phyloP scores from a whole-genome alignment of 2,888 invertebrate genomes.

The Zygogramma bicolorata region DNA sequence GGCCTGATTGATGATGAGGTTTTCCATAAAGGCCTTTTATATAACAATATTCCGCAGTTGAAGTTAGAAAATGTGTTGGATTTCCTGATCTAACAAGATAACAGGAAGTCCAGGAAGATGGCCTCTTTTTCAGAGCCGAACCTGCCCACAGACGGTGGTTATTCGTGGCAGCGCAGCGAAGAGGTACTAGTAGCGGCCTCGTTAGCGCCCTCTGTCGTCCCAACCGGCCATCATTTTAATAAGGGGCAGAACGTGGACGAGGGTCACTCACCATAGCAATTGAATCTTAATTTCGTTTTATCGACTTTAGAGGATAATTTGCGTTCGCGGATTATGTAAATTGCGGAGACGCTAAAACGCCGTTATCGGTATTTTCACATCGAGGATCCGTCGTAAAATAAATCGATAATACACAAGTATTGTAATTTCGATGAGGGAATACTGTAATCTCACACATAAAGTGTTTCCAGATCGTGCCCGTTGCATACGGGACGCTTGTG shows the following conservation, averaged over 20 bases:
- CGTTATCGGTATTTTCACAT: constrained; percentile 43
- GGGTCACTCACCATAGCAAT: constrained; percentile 45
- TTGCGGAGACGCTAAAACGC: constrained; percentile 37
- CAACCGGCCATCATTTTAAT: constrained; percentile 43
- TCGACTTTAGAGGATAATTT: constrained; percentile 34
- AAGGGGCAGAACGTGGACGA: constrained; percentile 47
- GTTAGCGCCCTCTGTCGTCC: constrained; percentile 49
- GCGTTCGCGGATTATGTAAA: constrained; percentile 41
- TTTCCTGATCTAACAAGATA: no score
- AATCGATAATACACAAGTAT: constrained; percentile 42
- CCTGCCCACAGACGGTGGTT: neutral
- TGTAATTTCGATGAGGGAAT: constrained; percentile 35
- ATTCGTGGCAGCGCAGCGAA: neutral
- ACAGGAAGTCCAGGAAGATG: no score
- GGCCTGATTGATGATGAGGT: no score
- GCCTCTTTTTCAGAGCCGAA: neutral
- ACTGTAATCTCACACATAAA: constrained; percentile 34
- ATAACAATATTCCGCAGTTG: no score
- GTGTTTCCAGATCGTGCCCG: constrained; percentile 35
- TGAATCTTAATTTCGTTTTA: constrained; percentile 43
- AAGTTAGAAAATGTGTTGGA: no score
- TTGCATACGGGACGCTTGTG: constrained; percentile 3
- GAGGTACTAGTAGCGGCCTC: constrained; percentile 46
- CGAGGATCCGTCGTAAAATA: constrained; percentile 36
- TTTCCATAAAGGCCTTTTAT: no score